Evolutionary conservation across 1,140 invertebrate genomes (phyloP), one percentile per base, ranked within the genome.

Genomic region (Drosophila cardini): DNA sequence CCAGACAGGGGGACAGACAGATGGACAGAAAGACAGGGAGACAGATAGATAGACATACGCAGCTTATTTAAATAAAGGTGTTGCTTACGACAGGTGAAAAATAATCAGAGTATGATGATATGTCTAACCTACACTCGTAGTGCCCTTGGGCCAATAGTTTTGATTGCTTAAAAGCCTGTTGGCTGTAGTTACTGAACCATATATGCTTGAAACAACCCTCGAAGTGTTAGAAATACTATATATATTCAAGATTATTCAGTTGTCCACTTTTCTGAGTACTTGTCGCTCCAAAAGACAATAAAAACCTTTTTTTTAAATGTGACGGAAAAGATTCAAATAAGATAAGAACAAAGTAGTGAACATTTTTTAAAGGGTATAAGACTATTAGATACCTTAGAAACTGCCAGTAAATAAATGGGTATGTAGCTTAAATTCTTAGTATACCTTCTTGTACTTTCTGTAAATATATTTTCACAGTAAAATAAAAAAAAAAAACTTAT

Each of bases 21-120:
- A 4, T 26, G 21, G 21, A 26, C 4, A 26, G 21, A 26, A 3
- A 26, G 21, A 26, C 21, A 26, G 5, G 13, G 38, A 34, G 52
- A 55, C 52, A 11, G 67, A 80, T 76, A 42, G 72, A 52, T 62
- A 80, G 69, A 52, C 30, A 60, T 21, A 68, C 62, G 67, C 63
- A 69, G 68, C 80, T 77, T 70, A 77, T 80, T 85, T 80, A 57
- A 80, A 84, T 85, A 77, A 76, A 85, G 80, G 60, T 79, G 79
- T 82, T 82, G 79, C 56, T 50, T 50, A 40, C 55, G 61, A 73
- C 76, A 72, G 69, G 53, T 78, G 76, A 16, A 38, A 30, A 16
- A 69, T 50, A 32, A 34, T 9, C 16, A 68, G 42, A 16, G 11
- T 68, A 52, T 26, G 21, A 52, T 68, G 64, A 60, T 50, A 50